Conservation (phyloP, 2,797 vertebrate species). For the Acanthopagrus latus region DNA sequence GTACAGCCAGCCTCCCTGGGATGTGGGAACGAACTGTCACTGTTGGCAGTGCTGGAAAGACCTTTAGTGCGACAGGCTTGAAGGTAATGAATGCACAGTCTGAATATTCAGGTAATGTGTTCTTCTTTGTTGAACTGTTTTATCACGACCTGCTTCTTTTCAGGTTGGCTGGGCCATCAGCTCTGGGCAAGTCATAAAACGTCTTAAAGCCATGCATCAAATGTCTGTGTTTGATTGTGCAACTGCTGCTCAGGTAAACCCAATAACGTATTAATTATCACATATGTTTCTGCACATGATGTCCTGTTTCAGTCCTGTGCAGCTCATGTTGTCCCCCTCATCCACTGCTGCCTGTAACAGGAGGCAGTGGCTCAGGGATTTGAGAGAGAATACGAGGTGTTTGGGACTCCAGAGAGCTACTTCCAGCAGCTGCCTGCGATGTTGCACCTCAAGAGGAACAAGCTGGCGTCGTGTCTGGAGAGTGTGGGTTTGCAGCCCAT, state of each 20-base stretch:
- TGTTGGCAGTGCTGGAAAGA: slow-evolving; percentile 94
- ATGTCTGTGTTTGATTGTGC: slow-evolving; percentile 91
- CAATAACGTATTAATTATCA: not conserved
- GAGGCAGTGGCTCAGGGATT: slow-evolving; percentile 91
- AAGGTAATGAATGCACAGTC: slow-evolving; percentile 86
- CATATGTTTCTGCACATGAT: not conserved
- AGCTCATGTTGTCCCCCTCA: not conserved
- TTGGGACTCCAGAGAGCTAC: slow-evolving; percentile 91
- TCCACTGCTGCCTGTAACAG: slow-evolving; percentile 71
- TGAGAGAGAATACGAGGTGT: slow-evolving; percentile 85
- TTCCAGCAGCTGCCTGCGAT: slow-evolving; percentile 87
- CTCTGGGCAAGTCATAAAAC: slow-evolving; percentile 86
- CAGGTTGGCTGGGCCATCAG: slow-evolving; percentile 96
- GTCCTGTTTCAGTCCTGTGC: too few relatives aligned
- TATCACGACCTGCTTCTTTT: not conserved
- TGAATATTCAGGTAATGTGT: not conserved
- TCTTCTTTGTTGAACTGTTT: not conserved
- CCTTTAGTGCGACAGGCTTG: slow-evolving; percentile 95
- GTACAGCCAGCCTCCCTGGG: slow-evolving; percentile 91
- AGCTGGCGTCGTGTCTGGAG: slow-evolving; percentile 86
- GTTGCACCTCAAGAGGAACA: slow-evolving; percentile 86
- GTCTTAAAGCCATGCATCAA: slow-evolving; percentile 92
- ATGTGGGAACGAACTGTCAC: slow-evolving; percentile 98
- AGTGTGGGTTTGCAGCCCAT: slow-evolving; percentile 89
- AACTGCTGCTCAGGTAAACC: slow-evolving; percentile 91